Evolutionary conservation across 2,113 vertebrate species (phyloP), one percentile per base, ranked within the genome.

Genomic region (Datnioides undecimradiatus): DNA sequence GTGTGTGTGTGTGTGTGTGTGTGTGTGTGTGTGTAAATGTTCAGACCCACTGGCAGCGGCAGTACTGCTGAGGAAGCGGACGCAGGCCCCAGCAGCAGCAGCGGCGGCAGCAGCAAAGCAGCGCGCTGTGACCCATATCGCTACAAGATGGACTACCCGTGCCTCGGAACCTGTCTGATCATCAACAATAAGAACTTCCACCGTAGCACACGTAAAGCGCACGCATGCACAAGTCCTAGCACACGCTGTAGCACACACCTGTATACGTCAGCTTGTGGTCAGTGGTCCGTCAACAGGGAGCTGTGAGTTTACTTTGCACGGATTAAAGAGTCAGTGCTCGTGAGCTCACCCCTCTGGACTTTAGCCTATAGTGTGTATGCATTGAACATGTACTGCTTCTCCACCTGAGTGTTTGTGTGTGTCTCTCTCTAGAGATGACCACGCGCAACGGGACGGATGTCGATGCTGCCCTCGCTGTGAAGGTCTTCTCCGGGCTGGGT

Each of bases 161-260:
- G 11, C 48, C 29, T 92, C 1, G 92, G 92, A 72, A 64, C 16
- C 52, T 93, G 92, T 63, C 33, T 93, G 40, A 83, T 93, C 0
- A 90, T 93, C 83, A 93, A 92, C 87, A 93, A 93, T 36, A 92
- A 92, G 87, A 89, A 92, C 86, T 92, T 93, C 60, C 3, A 87
- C 29, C 5, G 0, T 0, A 23, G 1, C 8, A 87, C 76, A 55
- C 0, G 91, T 91, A 87, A 65, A 46, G n/a, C 13, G 60, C 29
- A 5, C 33, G 6, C 13, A 4, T 34, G 31, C 21, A 9, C 3
- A 16, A 16, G 19, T 17, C 23, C n/a, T n/a, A n/a, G 7, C 6
- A 33, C 48, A 6, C 21, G 40, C 16, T 19, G 16, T 5, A 6
- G 25, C 48, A 52, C 62, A 31, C 62, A 16, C 23, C 10, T 54